Evolutionary conservation across 2,888 invertebrate species (phyloP).

Genomic region (Clepsis dumicolana): DNA sequence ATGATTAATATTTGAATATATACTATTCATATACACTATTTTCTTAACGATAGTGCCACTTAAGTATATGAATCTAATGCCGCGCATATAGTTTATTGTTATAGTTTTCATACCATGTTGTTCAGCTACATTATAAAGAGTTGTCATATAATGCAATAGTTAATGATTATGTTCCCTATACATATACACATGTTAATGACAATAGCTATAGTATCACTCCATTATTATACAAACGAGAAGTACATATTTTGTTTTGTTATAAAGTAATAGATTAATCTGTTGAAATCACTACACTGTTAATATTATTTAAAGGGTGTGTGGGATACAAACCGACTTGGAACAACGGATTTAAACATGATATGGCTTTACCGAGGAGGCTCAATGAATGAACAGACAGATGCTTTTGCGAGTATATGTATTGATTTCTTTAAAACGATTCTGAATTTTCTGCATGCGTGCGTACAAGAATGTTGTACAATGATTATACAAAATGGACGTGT

Average conservation of each 20-base stretch:
- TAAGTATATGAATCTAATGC: conserved; percentile 55
- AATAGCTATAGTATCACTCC: conserved; percentile 68
- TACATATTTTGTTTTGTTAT: conserved; percentile 80
- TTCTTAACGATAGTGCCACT: conserved; percentile 72
- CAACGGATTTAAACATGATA: conserved; percentile 63
- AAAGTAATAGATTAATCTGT: conserved; percentile 81
- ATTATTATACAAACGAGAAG: conserved; percentile 71
- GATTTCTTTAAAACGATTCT: conserved; percentile 62
- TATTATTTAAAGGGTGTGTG: conserved; percentile 74
- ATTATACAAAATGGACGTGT: conserved; percentile 57
- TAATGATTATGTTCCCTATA: conserved; percentile 73
- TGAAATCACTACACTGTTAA: conserved; percentile 70
- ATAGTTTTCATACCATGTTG: conserved; percentile 77
- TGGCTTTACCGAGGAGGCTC: conserved; percentile 77
- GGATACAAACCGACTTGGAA: conserved; percentile 66
- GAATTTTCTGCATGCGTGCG: conserved; percentile 62
- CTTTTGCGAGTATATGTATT: conserved; percentile 69
- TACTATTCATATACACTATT: conserved; percentile 83
- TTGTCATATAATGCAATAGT: conserved; percentile 72
- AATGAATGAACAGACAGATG: conserved; percentile 67
- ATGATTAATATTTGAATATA: conserved; percentile 72
- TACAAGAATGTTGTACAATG: conserved; percentile 59
- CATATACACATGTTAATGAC: conserved; percentile 79
- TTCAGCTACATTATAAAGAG: conserved; percentile 64
- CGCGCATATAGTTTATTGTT: conserved; percentile 74